Conservation (phyloP, 2,888 invertebrate genomes). For the Autographa gamma region DNA sequence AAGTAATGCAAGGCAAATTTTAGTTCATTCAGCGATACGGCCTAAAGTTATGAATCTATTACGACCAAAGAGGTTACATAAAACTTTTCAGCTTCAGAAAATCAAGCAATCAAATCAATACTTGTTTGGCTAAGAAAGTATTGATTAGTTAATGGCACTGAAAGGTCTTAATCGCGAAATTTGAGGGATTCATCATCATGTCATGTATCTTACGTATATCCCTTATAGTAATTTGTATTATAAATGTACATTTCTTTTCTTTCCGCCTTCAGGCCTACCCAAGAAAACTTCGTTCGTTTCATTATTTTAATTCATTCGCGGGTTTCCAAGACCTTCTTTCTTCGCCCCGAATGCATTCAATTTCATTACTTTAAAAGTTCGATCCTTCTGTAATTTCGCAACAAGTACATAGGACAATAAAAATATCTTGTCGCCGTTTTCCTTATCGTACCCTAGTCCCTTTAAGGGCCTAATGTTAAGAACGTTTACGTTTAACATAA, state of each 20-base stretch:
- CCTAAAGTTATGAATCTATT: too few relatives aligned
- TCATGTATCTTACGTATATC: too few relatives aligned
- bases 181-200: too few relatives aligned
- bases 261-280: neutral
- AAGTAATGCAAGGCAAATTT: too few relatives aligned
- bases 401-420: conserved; percentile 47
- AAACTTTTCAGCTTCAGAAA: too few relatives aligned
- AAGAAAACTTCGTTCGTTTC: neutral
- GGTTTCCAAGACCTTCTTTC: conserved; percentile 28
- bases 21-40: too few relatives aligned
- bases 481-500: conserved; percentile 60
- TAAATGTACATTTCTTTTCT: neutral
- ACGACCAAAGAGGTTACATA: too few relatives aligned
- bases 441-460: conserved; percentile 54
- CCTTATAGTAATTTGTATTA: neutral
- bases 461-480: conserved; percentile 54
- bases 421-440: conserved; percentile 52
- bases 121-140: too few relatives aligned
- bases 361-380: conserved; percentile 52
- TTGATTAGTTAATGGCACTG: too few relatives aligned
- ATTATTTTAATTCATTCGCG: conserved; percentile 35
- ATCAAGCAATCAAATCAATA: too few relatives aligned
- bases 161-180: too few relatives aligned
- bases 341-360: conserved; percentile 35
- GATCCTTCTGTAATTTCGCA: conserved; percentile 42